These are phyloP conservation scores for Neoascia interrupta DNA, from an alignment of 2,888 invertebrate species.

Conservation along the genomic window DNA sequence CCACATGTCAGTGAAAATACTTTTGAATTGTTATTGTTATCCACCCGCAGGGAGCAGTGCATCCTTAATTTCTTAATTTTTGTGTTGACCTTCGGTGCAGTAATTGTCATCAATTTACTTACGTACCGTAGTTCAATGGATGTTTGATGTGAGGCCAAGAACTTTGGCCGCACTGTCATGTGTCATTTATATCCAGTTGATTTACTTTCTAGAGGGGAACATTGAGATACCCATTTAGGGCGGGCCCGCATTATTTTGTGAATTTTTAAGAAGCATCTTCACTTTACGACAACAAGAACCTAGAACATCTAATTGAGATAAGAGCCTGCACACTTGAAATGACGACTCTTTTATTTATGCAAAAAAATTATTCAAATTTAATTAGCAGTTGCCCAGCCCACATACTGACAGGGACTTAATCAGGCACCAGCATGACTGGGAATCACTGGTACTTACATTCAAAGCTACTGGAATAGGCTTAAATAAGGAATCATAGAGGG, in stretches of 20 bases:
- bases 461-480: too few species aligned
- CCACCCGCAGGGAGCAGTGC: constrained; percentile 52
- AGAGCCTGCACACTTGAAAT: constrained; percentile 6
- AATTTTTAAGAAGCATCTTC: constrained; percentile 50
- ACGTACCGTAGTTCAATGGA: constrained; percentile 49
- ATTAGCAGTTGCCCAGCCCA: not conserved
- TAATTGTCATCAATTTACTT: constrained; percentile 51
- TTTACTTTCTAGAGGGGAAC: constrained; percentile 54
- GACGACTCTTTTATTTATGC: constrained; percentile 11
- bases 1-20: constrained; percentile 40
- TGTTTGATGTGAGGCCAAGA: constrained; percentile 45
- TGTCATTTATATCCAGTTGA: constrained; percentile 32
- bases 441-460: too few species aligned
- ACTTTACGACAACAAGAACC: constrained; percentile 26
- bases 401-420: not conserved
- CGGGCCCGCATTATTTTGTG: constrained; percentile 34
- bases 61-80: constrained; percentile 55
- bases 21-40: constrained; percentile 18
- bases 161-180: constrained; percentile 21
- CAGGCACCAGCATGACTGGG: constrained; percentile 1
- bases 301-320: constrained; percentile 7
- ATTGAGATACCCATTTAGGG: constrained; percentile 13
- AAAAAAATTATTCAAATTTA: constrained; percentile 1
- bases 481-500: too few species aligned
- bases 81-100: constrained; percentile 35